A percentile compares a stretch with the other conserved stretches of the same genome.
Conservation (phyloP, 2,888 invertebrate species). For the Periphyllus acericola region DNA sequence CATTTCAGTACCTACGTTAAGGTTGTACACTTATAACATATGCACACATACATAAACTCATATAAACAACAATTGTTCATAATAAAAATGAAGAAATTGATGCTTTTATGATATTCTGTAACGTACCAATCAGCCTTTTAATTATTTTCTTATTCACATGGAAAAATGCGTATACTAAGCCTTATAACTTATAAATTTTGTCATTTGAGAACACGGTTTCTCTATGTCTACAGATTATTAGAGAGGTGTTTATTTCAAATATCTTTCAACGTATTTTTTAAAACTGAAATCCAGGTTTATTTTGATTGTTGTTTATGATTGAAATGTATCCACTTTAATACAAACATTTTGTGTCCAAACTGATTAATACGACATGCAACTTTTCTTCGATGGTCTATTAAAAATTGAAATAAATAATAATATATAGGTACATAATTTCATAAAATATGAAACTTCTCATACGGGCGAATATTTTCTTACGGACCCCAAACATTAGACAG, state of each 20-base stretch:
- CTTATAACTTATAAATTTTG: not conserved
- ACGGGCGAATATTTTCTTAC: too few relatives aligned
- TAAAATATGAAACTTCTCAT: too few relatives aligned
- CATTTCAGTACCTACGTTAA: not conserved
- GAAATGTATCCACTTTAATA: too few relatives aligned
- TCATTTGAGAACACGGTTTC: not conserved
- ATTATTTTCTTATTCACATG: not conserved
- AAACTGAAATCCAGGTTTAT: not conserved
- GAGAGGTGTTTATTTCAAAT: not conserved
- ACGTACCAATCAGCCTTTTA: too few relatives aligned
- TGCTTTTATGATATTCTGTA: not conserved
- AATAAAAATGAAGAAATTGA: not conserved
- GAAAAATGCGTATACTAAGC: too few relatives aligned
- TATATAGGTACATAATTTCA: too few relatives aligned
- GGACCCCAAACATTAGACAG: too few relatives aligned
- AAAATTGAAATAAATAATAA: too few relatives aligned
- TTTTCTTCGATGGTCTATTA: too few relatives aligned
- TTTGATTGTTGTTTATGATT: not conserved
- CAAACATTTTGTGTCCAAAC: too few relatives aligned
- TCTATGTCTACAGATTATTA: not conserved
- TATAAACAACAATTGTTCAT: not conserved
- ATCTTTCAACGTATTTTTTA: not conserved
- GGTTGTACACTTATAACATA: not conserved
- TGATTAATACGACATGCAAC: too few relatives aligned
- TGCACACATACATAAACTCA: too few relatives aligned